Evolutionary conservation across 1,140 invertebrate species (phyloP), one percentile per base, ranked within the genome.

Genomic region (Telenomus remus): DNA sequence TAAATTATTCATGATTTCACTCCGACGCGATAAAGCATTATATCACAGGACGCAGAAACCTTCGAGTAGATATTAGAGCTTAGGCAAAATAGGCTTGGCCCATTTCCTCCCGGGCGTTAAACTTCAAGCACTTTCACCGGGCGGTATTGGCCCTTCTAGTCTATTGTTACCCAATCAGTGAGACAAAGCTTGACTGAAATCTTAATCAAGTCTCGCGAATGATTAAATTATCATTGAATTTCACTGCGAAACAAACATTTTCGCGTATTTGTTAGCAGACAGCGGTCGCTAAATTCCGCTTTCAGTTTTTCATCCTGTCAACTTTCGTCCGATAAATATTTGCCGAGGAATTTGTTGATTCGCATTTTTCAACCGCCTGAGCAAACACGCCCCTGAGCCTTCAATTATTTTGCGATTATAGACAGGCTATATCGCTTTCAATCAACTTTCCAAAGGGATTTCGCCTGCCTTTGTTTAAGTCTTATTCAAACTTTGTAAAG

Each of bases 1-100:
- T 80, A 82, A 82, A 82, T 82, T 82, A 82, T 82, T 82, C 80
- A 82, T 82, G 81, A 80, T 82, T 79, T 78, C 72, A 68, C 76
- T 59, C 71, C 74, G 44, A 49, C 70, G 51, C 61, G 68, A 76
- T 80, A 78, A 73, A 76, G 75, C 75, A 75, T 75, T 69, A 71
- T 77, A 74, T 68, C 69, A 78, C 71, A 60, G 54, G 55, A 76
- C 69, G 56, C 51, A 72, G 63, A 73, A 73, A 70, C 68, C 80
- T 79, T 79, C 59, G 73, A 76, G 77, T 78, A 71, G 79, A 82
- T 80, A 79, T 82, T 80, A 80, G 76, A 75, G 79, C 79, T 80
- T 80, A 80, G 79, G 77, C 70, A 79, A 80, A 82, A 80, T 82
- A 80, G 79, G 77, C 76, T 80, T 76, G 70, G 69, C 47, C 64